phyloP scores from a whole-genome alignment of 2,888 invertebrate species.

The Eretmocerus hayati region DNA sequence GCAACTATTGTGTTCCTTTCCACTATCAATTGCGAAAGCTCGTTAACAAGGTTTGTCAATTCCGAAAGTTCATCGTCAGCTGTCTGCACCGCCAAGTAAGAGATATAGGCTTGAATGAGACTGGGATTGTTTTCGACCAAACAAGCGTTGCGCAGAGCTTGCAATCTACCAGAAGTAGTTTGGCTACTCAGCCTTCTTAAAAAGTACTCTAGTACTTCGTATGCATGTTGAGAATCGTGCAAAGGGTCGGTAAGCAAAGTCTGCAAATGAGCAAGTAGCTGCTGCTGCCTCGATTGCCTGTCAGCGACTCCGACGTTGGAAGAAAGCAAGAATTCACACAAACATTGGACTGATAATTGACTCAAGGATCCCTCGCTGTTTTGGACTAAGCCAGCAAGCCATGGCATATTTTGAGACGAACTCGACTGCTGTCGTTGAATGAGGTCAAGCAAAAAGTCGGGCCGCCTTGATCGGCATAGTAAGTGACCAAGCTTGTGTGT shows the following conservation, averaged over 20 bases:
- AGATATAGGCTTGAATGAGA: conserved; percentile 75
- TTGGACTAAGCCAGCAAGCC: conserved; percentile 90
- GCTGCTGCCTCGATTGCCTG: conserved; percentile 69
- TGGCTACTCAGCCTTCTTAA: conserved; percentile 75
- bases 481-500: conserved; percentile 79
- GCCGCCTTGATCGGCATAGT: conserved; percentile 80
- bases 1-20: conserved; percentile 82
- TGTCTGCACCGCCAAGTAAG: conserved; percentile 74
- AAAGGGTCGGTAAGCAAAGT: conserved; percentile 51
- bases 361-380: conserved; percentile 82
- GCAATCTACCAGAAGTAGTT: conserved; percentile 67
- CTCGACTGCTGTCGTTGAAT: conserved; percentile 77
- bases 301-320: conserved; percentile 55
- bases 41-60: conserved; percentile 64
- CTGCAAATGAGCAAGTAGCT: conserved; percentile 61
- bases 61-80: conserved; percentile 59
- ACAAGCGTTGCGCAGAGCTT: conserved; percentile 78
- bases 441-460: conserved; percentile 86
- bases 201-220: conserved; percentile 86
- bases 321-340: conserved; percentile 88
- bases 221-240: conserved; percentile 58
- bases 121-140: conserved; percentile 84
- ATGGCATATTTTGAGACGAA: conserved; percentile 90
- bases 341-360: conserved; percentile 91
- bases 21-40: conserved; percentile 85